A percentile compares a stretch with the other conserved stretches of the same genome.
phyloP scores from a whole-genome alignment of 2,888 invertebrate genomes.

The Melieria picta region DNA sequence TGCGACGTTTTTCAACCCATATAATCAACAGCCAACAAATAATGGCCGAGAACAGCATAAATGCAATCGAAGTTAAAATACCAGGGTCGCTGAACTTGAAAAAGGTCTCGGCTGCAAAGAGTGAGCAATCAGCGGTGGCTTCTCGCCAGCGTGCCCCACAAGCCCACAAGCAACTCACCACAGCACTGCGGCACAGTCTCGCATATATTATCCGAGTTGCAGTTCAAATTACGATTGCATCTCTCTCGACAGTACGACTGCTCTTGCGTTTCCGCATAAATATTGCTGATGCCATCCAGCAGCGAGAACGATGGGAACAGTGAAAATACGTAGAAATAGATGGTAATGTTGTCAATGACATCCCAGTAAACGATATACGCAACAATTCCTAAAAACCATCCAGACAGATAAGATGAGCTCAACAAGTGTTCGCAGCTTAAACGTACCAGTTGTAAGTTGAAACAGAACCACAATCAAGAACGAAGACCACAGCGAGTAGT shows the following conservation, averaged over 20 bases:
- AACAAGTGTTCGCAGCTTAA: not conserved
- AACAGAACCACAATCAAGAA: conserved; percentile 76
- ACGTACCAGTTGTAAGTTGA: conserved; percentile 48
- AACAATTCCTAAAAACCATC: conserved; percentile 42
- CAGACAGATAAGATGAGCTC: not conserved
- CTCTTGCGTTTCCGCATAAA: conserved; percentile 48
- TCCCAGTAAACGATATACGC: conserved; percentile 56
- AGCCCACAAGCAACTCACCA: conserved; percentile 43
- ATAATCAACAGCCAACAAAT: not conserved
- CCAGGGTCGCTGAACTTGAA: conserved; percentile 54
- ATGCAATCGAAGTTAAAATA: conserved; percentile 46
- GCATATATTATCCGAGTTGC: conserved; percentile 46
- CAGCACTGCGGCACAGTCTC: conserved; percentile 49
- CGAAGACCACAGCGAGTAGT: conserved; percentile 73
- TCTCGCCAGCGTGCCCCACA: not conserved
- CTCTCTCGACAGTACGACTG: conserved; percentile 42
- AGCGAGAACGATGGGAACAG: conserved; percentile 53
- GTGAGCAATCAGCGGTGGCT: not conserved
- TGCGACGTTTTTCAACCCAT: not conserved
- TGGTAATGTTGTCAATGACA: conserved; percentile 48
- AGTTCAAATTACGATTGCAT: conserved; percentile 41
- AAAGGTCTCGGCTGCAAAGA: conserved; percentile 43
- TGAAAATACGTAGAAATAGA: conserved; percentile 49
- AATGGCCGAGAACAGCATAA: conserved; percentile 41
- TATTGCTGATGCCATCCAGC: conserved; percentile 54